Evolutionary conservation across 2,113 vertebrate species (phyloP), one percentile per base, ranked within the genome.

Genomic region (Suricata suricatta): DNA sequence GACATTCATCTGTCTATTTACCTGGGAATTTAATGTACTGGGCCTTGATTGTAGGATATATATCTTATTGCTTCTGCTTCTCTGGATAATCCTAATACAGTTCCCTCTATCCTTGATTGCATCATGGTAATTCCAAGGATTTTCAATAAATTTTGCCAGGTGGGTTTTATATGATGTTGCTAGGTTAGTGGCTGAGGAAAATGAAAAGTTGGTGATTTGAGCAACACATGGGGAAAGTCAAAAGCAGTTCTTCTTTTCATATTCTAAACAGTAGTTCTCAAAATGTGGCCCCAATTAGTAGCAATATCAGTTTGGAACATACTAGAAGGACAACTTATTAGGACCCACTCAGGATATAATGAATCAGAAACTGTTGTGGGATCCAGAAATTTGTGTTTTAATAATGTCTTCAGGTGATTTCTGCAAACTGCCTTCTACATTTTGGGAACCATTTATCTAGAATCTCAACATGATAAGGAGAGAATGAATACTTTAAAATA

Each of bases 401-500:
- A 76, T 27, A 80, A 90, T 35, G 21, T 0, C 16, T 72, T 33
- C 29, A 64, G 21, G 64, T 50, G n/a, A 83, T 80, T 88, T 35
- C 44, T 81, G 7, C 44, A 47, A 47, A 47, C 33, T 19, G 3
- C 10, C 41, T 33, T 31, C 72, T 86, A 10, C 21, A 95, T 14
- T 83, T 69, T 93, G 85, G 96, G n/a, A 87, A 50, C 23, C 44
- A 87, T 41, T 71, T 41, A 95, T 80, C 21, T 82, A 83, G 44
- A 94, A 50, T 89, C 47, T 57, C 21, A 93, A 68, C 23, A 80
- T 66, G n/a, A 95, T 54, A 80, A 64, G 27, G n/a, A 69, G 38
- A 84, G 60, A 93, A 74, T 68, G 41, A 90, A 89, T 16, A 89
- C 19, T 89, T 96, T 88, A 57, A 95, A 95, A 76, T 72, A 85